These are phyloP conservation scores for Xanthostigma xanthostigma DNA, from an alignment of 2,888 invertebrate species.

Conservation along the genomic window DNA sequence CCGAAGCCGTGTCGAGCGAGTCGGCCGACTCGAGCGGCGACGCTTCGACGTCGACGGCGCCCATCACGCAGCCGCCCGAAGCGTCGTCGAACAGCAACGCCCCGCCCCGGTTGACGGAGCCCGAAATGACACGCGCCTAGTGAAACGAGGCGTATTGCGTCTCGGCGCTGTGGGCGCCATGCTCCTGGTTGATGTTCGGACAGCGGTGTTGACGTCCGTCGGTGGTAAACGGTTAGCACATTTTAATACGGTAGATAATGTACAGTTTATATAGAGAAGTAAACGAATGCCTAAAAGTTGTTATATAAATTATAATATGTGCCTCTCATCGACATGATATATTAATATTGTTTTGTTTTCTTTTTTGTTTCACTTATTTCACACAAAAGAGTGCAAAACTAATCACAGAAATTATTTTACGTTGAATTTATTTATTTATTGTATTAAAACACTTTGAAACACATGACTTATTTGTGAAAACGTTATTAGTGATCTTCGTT, in stretches of 20 bases:
- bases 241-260: background rate
- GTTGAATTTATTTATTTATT: no score
- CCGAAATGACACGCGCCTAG: conserved; percentile 3
- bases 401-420: no score
- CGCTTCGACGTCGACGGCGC: background rate
- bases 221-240: background rate
- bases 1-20: background rate
- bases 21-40: background rate
- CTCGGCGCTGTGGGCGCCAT: conserved; percentile 2
- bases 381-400: no score
- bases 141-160: conserved; percentile 2
- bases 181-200: conserved; percentile 2
- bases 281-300: no score
- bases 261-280: background rate
- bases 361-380: background rate
- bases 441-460: no score
- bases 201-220: conserved; percentile 1
- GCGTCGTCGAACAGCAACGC: background rate
- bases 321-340: background rate
- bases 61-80: conserved; percentile 3
- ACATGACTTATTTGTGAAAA: no score
- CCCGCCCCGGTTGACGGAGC: conserved; percentile 1
- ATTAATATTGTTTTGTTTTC: background rate
- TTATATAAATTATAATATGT: background rate
- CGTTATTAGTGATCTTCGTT: no score